A percentile compares a stretch with the other conserved stretches of the same genome.
Conservation (phyloP, 2,113 vertebrate species). For the Erpornis zantholeuca region DNA sequence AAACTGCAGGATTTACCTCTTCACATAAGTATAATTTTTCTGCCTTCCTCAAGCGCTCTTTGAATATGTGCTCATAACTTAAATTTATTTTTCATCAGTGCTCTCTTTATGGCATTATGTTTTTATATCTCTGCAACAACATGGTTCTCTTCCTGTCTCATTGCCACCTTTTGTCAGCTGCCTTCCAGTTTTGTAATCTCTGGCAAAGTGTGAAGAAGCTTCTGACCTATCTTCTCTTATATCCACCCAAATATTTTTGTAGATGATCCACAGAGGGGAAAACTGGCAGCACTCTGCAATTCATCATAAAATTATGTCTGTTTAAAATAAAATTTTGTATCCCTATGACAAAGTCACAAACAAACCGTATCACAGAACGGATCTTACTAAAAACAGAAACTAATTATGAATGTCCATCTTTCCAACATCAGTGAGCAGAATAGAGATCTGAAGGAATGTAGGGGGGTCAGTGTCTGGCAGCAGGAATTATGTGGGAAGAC, state of each 20-base stretch:
- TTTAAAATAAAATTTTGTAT: not conserved
- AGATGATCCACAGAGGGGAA: not conserved
- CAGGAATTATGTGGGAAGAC: not conserved
- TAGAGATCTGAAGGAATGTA: not conserved
- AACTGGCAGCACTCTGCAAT: not conserved
- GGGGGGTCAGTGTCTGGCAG: not conserved
- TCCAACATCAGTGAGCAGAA: rapidly evolving
- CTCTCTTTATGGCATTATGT: not conserved
- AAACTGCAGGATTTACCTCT: not conserved
- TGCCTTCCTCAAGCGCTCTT: not conserved
- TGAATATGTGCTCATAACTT: not conserved
- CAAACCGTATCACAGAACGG: not conserved
- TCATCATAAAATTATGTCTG: not conserved
- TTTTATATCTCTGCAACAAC: not conserved
- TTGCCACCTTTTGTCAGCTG: slow-evolving; percentile 24
- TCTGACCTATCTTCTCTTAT: not conserved
- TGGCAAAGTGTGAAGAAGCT: not conserved
- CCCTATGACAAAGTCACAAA: not conserved
- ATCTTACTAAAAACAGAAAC: not conserved
- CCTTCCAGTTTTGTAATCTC: not conserved
- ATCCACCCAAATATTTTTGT: not conserved
- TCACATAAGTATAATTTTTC: not conserved
- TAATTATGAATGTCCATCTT: not conserved
- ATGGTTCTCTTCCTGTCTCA: not conserved
- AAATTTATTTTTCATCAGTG: not conserved